phyloP scores from a whole-genome alignment of 2,888 invertebrate species.

The Stenurella melanura region DNA sequence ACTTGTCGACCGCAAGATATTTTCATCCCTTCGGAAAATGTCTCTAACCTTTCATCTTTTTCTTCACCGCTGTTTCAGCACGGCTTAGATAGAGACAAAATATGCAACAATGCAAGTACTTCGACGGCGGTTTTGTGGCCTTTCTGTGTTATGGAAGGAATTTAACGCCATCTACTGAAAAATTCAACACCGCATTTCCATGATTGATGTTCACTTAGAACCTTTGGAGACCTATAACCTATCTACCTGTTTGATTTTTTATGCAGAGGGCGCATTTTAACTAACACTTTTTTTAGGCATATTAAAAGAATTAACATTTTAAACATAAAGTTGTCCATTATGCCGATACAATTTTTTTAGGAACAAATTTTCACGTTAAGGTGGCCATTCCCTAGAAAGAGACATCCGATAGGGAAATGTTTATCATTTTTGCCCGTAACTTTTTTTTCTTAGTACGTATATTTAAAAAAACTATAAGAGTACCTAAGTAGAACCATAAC shows the following conservation, averaged over 20 bases:
- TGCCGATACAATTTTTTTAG: no score
- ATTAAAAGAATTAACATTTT: background rate
- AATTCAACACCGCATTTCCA: constrained; percentile 48
- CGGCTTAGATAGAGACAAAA: constrained; percentile 48
- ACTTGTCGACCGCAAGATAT: constrained; percentile 68
- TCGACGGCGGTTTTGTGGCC: constrained; percentile 38
- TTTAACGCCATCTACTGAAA: constrained; percentile 48
- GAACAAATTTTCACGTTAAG: no score
- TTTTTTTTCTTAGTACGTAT: no score
- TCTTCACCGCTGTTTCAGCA: constrained; percentile 41
- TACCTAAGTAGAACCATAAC: no score
- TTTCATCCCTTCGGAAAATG: constrained; percentile 63
- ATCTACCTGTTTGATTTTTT: constrained; percentile 41
- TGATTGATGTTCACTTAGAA: constrained; percentile 47
- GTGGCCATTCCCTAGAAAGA: no score
- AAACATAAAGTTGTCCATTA: background rate
- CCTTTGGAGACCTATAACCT: constrained; percentile 16
- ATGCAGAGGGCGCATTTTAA: background rate
- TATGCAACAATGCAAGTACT: constrained; percentile 54
- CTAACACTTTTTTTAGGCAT: background rate
- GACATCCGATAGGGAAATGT: no score
- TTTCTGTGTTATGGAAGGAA: constrained; percentile 43
- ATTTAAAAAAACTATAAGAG: no score
- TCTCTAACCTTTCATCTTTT: constrained; percentile 52
- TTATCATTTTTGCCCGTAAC: no score